These are phyloP conservation scores for Halocynthia aurantium DNA, from an alignment of 23 tunicate genomes.

Conservation along the genomic window DNA sequence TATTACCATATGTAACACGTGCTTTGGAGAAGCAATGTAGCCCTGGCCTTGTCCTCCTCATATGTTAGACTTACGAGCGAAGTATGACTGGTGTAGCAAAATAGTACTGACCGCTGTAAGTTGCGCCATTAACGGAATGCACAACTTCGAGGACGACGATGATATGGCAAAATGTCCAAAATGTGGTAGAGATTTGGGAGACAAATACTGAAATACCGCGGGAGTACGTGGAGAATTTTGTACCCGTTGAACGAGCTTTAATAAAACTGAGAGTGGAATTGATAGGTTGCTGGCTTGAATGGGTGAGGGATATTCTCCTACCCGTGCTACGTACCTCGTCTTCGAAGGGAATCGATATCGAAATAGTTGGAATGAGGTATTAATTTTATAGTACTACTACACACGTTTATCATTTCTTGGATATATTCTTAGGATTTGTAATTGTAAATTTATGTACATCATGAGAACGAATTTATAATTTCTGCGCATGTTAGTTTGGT, in stretches of 20 bases:
- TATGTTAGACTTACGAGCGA: constrained; percentile 18
- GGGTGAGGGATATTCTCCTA: constrained; percentile 19
- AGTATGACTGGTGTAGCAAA: constrained; percentile 11
- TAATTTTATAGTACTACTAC: neutral
- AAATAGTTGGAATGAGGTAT: constrained; percentile 27
- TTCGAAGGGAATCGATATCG: constrained; percentile 13
- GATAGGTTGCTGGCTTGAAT: constrained; percentile 9
- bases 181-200: neutral
- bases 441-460: no score
- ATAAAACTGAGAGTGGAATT: constrained; percentile 31
- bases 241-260: neutral
- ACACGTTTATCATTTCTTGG: neutral
- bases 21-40: neutral
- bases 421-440: neutral
- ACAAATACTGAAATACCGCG: neutral
- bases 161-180: neutral
- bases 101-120: constrained; percentile 23
- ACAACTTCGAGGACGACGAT: neutral
- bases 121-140: constrained; percentile 9
- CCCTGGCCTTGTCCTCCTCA: constrained; percentile 4
- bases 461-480: no score
- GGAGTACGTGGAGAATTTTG: neutral
- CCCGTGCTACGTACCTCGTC: constrained; percentile 15
- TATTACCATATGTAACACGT: neutral
- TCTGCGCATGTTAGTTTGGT: neutral